Evolutionary conservation across 2,797 vertebrate species (phyloP).

Genomic region (Enteromius paludinosus): DNA sequence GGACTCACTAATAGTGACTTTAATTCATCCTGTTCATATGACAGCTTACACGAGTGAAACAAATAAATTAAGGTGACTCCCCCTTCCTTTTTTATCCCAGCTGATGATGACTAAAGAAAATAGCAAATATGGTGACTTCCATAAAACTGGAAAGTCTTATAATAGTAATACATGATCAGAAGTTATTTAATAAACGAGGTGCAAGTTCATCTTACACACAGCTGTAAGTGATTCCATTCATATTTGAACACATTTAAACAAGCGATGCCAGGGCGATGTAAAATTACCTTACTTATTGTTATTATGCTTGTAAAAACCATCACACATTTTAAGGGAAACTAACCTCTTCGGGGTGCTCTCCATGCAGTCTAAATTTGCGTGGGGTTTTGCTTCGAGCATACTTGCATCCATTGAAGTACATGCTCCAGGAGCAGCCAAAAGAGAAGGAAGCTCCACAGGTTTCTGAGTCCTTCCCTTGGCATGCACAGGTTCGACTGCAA

Average conservation of each 20-base stretch:
- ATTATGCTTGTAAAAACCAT: background rate
- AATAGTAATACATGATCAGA: background rate
- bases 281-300: background rate
- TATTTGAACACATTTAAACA: background rate
- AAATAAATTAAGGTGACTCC: background rate
- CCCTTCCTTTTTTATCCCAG: background rate
- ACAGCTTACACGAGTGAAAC: background rate
- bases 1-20: background rate
- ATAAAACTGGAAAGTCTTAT: background rate
- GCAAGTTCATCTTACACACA: background rate
- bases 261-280: background rate
- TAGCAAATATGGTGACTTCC: background rate
- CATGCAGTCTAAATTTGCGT: conserved; percentile 94
- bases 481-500: conserved; percentile 93
- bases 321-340: conserved; percentile 11
- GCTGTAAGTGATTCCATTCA: background rate
- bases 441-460: conserved; percentile 95
- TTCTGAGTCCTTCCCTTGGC: conserved; percentile 93
- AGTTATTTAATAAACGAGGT: background rate
- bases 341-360: conserved; percentile 95
- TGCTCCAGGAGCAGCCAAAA: conserved; percentile 98
- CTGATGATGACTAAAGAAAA: background rate
- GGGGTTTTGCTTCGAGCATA: conserved; percentile 95
- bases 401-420: conserved; percentile 99
- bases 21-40: background rate